These are phyloP conservation scores for Dryoscopus gambensis DNA, from an alignment of 2,113 vertebrate species.

Conservation along the genomic window DNA sequence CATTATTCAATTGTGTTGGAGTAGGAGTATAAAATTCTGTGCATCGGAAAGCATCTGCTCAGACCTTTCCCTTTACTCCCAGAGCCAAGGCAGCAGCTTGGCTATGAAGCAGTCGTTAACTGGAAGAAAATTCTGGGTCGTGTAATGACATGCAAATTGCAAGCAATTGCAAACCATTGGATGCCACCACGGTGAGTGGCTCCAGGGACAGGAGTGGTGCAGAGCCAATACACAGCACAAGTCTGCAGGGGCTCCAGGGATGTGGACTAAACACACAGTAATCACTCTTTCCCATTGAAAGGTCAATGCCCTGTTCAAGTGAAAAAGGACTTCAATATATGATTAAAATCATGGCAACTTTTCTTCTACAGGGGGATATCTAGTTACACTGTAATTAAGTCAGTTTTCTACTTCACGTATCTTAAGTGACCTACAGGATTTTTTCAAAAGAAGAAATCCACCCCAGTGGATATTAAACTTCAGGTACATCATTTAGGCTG, in stretches of 20 bases:
- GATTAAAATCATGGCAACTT: background rate
- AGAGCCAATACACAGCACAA: background rate
- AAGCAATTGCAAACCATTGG: background rate
- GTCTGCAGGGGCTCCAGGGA: background rate
- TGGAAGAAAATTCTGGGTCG: background rate
- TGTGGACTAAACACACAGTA: background rate
- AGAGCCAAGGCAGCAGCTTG: background rate
- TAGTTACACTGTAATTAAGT: background rate
- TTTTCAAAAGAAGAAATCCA: background rate
- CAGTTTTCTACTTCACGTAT: background rate
- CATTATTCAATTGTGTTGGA: background rate
- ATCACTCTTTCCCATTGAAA: background rate
- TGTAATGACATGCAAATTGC: background rate
- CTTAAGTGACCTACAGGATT: background rate
- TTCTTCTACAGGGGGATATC: background rate
- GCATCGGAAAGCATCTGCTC: background rate
- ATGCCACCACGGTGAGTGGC: background rate
- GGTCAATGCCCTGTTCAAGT: background rate
- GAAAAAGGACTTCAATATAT: background rate
- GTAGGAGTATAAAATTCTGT: background rate
- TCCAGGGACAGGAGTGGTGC: background rate
- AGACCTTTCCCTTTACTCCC: background rate
- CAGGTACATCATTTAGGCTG: background rate
- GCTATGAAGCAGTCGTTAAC: background rate
- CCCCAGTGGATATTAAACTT: background rate